Percentiles rank a stretch among this genome's conserved stretches.
phyloP scores from a whole-genome alignment of 2,113 vertebrate species.

The Boleophthalmus pectinirostris region DNA sequence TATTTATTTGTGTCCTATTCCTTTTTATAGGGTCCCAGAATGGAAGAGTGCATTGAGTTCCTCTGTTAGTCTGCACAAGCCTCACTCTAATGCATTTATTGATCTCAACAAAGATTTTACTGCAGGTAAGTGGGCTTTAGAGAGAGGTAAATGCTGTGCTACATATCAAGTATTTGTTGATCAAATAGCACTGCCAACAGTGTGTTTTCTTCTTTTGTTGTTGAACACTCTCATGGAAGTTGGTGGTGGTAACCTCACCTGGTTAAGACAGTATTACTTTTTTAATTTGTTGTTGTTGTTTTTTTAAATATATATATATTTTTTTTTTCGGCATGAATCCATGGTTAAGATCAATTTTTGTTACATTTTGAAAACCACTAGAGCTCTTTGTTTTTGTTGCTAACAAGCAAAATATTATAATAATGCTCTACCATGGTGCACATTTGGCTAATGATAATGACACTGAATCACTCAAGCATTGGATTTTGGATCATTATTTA shows the following conservation, averaged over 20 bases:
- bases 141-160: not conserved
- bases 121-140: constrained; percentile 83
- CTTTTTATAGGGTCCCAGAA: constrained; percentile 72
- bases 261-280: not conserved
- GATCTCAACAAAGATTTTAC: constrained; percentile 94
- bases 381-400: not conserved
- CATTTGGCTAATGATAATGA: not conserved
- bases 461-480: not conserved
- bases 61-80: constrained; percentile 74
- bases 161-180: not conserved
- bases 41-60: constrained; percentile 78
- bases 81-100: constrained; percentile 94
- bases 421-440: not conserved
- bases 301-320: no score
- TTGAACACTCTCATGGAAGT: no score
- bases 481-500: not conserved
- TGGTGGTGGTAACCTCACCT: no score
- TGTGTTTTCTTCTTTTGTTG: no score
- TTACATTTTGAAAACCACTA: not conserved
- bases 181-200: not conserved
- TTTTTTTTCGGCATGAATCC: not conserved
- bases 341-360: not conserved
- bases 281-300: no score
- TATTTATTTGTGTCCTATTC: not conserved
- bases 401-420: not conserved